Evolutionary conservation across 2,888 invertebrate genomes (phyloP), one percentile per base, ranked within the genome.

Genomic region (Ctena decussata): DNA sequence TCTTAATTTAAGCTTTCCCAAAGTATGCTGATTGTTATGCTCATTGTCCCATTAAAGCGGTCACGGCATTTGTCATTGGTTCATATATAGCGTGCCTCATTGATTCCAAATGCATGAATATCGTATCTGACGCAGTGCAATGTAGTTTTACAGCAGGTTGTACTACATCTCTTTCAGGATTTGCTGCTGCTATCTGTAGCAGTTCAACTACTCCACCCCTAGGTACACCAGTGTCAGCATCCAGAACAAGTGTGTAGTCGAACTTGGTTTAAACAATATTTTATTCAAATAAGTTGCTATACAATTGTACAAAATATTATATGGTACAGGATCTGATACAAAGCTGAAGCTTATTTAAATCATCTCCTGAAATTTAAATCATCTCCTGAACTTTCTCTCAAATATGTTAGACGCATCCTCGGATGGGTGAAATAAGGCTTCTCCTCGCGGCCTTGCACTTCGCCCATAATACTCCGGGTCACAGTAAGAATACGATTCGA

Each of bases 1-100:
- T 94, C 79, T 94, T 93, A 39, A 94, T 92, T 82, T 94, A 80
- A 0, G 91, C 94, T 77, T 94, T 94, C 30, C 94, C 94, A 81
- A 93, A 94, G 69, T 91, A 94, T 27, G 93, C 91, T 6, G 92
- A 92, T 77, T n/a, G n/a, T n/a, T n/a, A n/a, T n/a, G n/a, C n/a
- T n/a, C n/a, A n/a, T n/a, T 94, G 94, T 5, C 90, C 92, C 32
- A 94, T 87, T 12, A 94, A 71, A 15, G 91, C 91, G 12, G 91
- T 93, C 12, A 93, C 84, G 8, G 93, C 94, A 79, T 92, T 93
- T 69, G 93, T 93, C 89, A 94, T 89, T 11, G 94, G 94, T 76
- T 93, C 93, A 80, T 92, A 93, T 30, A 94, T 91, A 32, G 88
- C 80, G 60, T 94, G 94, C 70, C 94, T 79, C 91, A 94, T 91